Conservation (phyloP, 92 coral and sea anemone species). For the Isaurus tuberculatus region DNA sequence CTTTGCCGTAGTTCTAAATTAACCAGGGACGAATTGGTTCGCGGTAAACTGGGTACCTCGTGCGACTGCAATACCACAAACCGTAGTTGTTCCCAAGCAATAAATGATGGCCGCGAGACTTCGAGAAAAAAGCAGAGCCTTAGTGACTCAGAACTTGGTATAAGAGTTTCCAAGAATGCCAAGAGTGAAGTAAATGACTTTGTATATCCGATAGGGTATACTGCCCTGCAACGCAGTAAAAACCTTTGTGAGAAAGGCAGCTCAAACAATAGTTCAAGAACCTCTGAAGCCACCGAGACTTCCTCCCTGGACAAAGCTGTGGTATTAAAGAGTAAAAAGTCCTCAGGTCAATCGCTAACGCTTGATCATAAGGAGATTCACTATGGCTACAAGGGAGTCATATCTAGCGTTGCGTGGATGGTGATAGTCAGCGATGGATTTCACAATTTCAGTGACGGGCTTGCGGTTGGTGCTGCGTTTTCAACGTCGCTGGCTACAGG, state of each 20-base stretch:
- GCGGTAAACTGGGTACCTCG: not conserved
- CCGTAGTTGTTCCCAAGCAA: not conserved
- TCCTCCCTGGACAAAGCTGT: slow-evolving; percentile 29
- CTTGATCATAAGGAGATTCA: slow-evolving; percentile 62
- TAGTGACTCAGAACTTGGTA: slow-evolving; percentile 65
- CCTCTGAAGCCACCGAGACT: slow-evolving; percentile 33
- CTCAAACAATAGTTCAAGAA: slow-evolving; percentile 24
- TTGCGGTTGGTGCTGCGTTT: slow-evolving; percentile 97
- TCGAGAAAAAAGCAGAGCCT: slow-evolving; percentile 56
- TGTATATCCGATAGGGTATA: slow-evolving; percentile 19
- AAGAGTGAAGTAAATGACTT: slow-evolving; percentile 12
- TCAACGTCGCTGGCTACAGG: slow-evolving; percentile 84
- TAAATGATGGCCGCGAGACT: not conserved
- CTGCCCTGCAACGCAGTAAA: not conserved
- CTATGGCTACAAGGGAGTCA: slow-evolving; percentile 63
- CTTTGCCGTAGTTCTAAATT: not conserved
- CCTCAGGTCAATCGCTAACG: slow-evolving; percentile 14
- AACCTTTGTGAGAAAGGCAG: not conserved
- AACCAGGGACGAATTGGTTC: not conserved
- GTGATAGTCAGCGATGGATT: slow-evolving; percentile 95
- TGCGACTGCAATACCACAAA: not conserved
- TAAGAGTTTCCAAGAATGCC: slow-evolving; percentile 19
- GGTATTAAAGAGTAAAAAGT: not conserved
- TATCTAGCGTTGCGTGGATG: slow-evolving; percentile 98
- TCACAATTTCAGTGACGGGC: slow-evolving; percentile 95